Percentiles rank a stretch among this genome's conserved stretches.
These are phyloP conservation scores for Leucophenga montana DNA, from an alignment of 2,888 invertebrate genomes.

Conservation along the genomic window DNA sequence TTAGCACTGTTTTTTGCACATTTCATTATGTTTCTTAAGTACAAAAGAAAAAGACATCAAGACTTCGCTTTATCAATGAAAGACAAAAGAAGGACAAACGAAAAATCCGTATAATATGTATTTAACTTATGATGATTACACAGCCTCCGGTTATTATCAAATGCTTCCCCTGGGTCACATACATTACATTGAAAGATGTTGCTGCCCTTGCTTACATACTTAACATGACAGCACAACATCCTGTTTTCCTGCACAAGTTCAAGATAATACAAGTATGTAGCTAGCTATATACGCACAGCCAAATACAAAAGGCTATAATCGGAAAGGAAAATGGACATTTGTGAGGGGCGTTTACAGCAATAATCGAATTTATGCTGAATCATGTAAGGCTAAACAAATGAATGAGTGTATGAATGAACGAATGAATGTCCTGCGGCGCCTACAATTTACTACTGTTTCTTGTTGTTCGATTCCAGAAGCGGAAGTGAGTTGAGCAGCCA, in stretches of 20 bases:
- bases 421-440: slow-evolving; percentile 44
- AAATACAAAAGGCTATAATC: background rate
- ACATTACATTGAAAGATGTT: slow-evolving; percentile 40
- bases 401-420: background rate
- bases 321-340: background rate
- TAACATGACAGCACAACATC: slow-evolving; percentile 25
- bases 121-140: slow-evolving; percentile 63
- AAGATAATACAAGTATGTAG: background rate
- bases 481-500: too few species aligned
- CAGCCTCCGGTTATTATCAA: slow-evolving; percentile 63
- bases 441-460: slow-evolving; percentile 1
- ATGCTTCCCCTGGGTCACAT: slow-evolving; percentile 61
- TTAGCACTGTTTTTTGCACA: background rate
- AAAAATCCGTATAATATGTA: slow-evolving; percentile 10
- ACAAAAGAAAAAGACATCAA: too few species aligned
- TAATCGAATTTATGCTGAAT: slow-evolving; percentile 53
- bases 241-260: too few species aligned
- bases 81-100: too few species aligned
- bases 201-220: background rate
- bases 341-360: slow-evolving; percentile 51
- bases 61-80: too few species aligned
- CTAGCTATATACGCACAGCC: background rate
- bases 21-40: too few species aligned
- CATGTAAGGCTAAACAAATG: slow-evolving; percentile 4
- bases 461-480: too few species aligned